phyloP scores from a whole-genome alignment of 2,888 invertebrate genomes.

The Acrobasis consociella region DNA sequence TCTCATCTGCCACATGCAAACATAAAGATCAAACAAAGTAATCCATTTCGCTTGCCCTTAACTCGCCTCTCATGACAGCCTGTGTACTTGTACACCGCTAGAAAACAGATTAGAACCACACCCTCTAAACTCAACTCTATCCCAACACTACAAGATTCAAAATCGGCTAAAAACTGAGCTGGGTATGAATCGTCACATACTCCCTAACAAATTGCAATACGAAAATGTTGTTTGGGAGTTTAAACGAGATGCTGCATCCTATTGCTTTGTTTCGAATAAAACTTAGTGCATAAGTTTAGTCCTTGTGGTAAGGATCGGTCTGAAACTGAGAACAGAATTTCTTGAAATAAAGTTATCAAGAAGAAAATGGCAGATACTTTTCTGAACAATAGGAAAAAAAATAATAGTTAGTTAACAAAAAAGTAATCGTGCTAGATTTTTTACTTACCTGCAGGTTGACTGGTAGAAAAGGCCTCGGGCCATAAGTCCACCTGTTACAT shows the following conservation, averaged over 20 bases:
- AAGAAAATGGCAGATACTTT: neutral
- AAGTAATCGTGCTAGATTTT: too few species aligned
- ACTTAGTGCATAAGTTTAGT: conserved; percentile 23
- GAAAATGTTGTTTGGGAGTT: conserved; percentile 54
- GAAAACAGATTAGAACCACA: conserved; percentile 20
- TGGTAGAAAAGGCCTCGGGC: too few species aligned
- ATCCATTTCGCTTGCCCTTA: conserved; percentile 19
- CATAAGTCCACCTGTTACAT: too few species aligned
- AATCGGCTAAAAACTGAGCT: neutral
- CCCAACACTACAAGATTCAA: neutral
- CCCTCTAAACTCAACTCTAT: neutral
- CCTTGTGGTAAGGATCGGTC: neutral
- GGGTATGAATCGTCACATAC: conserved; percentile 47
- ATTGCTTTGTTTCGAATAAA: conserved; percentile 23
- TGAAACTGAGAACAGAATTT: too few species aligned
- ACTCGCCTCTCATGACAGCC: conserved; percentile 18
- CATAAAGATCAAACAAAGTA: conserved; percentile 14
- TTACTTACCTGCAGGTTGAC: too few species aligned
- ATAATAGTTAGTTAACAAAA: too few species aligned
- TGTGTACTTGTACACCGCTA: conserved; percentile 20
- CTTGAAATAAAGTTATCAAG: neutral
- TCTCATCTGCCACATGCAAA: conserved; percentile 15
- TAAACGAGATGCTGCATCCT: conserved; percentile 37
- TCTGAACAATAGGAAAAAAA: too few species aligned
- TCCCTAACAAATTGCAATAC: conserved; percentile 57